Evolutionary conservation across 2,797 vertebrate genomes (phyloP).

Genomic region (Enteromius radiatus): DNA sequence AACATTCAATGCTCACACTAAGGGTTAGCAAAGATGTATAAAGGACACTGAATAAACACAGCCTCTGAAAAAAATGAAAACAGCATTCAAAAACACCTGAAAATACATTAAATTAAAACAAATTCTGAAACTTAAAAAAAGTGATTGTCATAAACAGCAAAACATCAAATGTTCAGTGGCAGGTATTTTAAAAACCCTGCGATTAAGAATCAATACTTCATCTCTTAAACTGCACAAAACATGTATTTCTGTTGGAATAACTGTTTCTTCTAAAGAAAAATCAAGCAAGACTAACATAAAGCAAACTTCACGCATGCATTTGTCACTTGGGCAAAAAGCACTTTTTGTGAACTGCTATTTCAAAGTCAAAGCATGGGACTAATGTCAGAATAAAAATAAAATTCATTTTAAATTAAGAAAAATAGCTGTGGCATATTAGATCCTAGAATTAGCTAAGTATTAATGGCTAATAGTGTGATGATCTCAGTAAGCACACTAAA

Average conservation of each 20-base stretch:
- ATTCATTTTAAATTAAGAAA: not conserved
- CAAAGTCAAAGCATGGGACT: not conserved
- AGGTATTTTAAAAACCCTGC: not conserved
- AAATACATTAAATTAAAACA: not conserved
- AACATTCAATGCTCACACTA: conserved; percentile 19
- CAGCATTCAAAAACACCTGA: not conserved
- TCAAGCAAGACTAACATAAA: not conserved
- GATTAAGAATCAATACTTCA: not conserved
- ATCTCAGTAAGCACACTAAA: not conserved
- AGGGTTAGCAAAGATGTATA: conserved; percentile 5
- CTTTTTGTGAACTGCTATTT: not conserved
- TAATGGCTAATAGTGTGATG: not conserved
- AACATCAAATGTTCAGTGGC: not conserved
- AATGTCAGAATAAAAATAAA: not conserved
- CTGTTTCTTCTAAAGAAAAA: not conserved
- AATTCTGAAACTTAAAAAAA: conserved; percentile 22
- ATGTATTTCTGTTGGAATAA: not conserved
- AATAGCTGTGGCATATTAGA: not conserved
- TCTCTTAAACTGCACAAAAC: not conserved
- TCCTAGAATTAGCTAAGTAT: not conserved
- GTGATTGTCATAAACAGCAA: conserved; percentile 36
- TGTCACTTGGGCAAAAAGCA: not conserved
- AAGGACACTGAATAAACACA: conserved; percentile 11
- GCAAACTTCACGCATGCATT: not conserved
- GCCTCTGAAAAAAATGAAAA: not conserved